A percentile compares a stretch with the other conserved stretches of the same genome.
phyloP scores from a whole-genome alignment of 2,797 vertebrate genomes.

The Paramormyrops hopkinsi region DNA sequence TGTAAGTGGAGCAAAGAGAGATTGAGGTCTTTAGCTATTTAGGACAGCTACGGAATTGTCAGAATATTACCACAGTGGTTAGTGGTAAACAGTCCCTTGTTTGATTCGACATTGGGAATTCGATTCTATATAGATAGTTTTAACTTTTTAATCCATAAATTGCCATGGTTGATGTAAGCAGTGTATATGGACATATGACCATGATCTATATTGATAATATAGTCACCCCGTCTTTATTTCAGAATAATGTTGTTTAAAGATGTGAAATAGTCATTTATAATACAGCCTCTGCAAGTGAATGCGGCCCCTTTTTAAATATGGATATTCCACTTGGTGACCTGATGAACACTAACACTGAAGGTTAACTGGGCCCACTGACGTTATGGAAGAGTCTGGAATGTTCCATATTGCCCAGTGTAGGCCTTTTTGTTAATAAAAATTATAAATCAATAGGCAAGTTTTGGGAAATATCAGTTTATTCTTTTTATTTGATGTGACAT shows the following conservation, averaged over 20 bases:
- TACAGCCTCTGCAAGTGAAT: neutral
- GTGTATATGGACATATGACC: neutral
- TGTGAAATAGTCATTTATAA: neutral
- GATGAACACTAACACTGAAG: neutral
- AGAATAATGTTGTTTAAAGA: neutral
- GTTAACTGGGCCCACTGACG: neutral
- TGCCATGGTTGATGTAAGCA: neutral
- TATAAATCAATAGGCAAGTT: neutral
- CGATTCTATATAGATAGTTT: neutral
- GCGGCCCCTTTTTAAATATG: neutral
- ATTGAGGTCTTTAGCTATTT: slow-evolving; percentile 15
- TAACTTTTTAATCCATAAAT: neutral
- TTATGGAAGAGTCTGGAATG: neutral
- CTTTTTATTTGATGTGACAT: neutral
- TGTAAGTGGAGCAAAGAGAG: slow-evolving; percentile 9
- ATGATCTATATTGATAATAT: neutral
- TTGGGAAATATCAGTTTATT: neutral
- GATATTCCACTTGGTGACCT: neutral
- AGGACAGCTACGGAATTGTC: neutral
- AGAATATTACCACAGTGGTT: neutral
- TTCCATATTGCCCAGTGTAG: neutral
- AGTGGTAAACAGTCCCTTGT: neutral
- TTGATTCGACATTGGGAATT: neutral
- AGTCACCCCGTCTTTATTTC: neutral
- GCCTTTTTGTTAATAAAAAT: neutral